A percentile compares a stretch with the other conserved stretches of the same genome.
These are phyloP conservation scores for Benthosema pterotum DNA, from an alignment of 2,797 vertebrate genomes.

Conservation along the genomic window DNA sequence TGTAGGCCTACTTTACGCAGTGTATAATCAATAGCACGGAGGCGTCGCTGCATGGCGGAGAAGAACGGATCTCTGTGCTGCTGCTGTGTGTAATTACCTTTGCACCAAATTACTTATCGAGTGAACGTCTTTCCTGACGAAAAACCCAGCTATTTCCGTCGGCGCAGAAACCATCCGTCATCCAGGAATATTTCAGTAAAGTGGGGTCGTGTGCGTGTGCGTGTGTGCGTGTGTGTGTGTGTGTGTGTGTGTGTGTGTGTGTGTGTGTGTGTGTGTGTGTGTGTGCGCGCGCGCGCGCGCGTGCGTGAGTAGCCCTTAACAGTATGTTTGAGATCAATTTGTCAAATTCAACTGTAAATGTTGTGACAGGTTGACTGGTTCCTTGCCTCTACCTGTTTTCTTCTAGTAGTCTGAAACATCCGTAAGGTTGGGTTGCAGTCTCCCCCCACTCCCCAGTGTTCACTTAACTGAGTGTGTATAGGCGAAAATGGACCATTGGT, in stretches of 20 bases:
- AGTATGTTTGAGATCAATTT: constrained; percentile 56
- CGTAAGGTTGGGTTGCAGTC: too few species aligned
- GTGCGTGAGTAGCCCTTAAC: constrained; percentile 5
- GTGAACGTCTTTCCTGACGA: constrained; percentile 55
- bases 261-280: too few species aligned
- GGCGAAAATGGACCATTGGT: too few species aligned
- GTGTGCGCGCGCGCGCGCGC: too few species aligned
- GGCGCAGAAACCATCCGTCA: constrained; percentile 59
- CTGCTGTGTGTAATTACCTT: constrained; percentile 52
- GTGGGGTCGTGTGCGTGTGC: background rate
- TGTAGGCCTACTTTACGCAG: too few species aligned
- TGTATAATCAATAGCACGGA: background rate
- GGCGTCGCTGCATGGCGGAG: background rate
- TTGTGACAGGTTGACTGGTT: constrained; percentile 57
- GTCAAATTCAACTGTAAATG: constrained; percentile 63
- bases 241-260: too few species aligned
- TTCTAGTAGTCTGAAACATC: background rate
- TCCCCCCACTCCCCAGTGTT: too few species aligned
- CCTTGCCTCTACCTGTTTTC: constrained; percentile 60
- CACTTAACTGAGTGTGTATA: too few species aligned
- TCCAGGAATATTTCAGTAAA: constrained; percentile 17
- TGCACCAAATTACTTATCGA: constrained; percentile 59
- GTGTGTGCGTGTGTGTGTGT: too few species aligned
- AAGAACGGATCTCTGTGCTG: background rate
- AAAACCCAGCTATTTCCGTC: constrained; percentile 55